Base-by-base conservation (phyloP, 2,888 invertebrate genomes). In the Chymomyza fuscimana region DNA sequence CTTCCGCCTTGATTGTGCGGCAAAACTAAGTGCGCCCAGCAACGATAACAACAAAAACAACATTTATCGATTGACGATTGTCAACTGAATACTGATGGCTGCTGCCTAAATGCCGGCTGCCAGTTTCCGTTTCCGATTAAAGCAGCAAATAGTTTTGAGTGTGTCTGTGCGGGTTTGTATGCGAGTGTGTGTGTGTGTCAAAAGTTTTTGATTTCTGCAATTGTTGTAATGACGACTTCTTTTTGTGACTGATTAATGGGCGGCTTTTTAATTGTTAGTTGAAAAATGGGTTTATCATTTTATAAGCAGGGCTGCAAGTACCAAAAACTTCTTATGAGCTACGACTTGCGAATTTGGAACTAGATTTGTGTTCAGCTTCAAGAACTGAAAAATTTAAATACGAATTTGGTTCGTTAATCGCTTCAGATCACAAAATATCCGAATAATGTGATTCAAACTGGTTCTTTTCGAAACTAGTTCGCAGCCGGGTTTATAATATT, bases 71-170 rank as follows among this genome's bases (percentile, higher is more conserved):
- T 79, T 86, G 86, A 78, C 76, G 40, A 46, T 76, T 87, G 88
- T 85, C 84, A 87, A 79, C 77, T 67, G 89, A 46, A 46, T 46
- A 46, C 40, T 46, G 40, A 46, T 46, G 40, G 40, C 40, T 46
- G 40, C 40, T 46, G 40, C 40, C 40, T 46, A 46, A 46, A 46
- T 46, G 40, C 12, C 40, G 84, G 73, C 79, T 89, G 86, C 81
- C 89, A 77, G 89, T 82, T 87, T 87, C 87, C 87, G 87, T 88
- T 89, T 89, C 87, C 89, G 87, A 89, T 89, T 88, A 80, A 80
- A 79, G 78, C 87, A 77, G 82, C 82, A 89, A 83, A 89, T 87
- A 89, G 89, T 87, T 87, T 89, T 74, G 73, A 70, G 15, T 46
- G 10, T 63, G 29, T 36, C 19, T 63, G 51, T 54, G 60, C 12